These are phyloP conservation scores for Agrotis clavis DNA, from an alignment of 2,888 invertebrate species.

Conservation along the genomic window DNA sequence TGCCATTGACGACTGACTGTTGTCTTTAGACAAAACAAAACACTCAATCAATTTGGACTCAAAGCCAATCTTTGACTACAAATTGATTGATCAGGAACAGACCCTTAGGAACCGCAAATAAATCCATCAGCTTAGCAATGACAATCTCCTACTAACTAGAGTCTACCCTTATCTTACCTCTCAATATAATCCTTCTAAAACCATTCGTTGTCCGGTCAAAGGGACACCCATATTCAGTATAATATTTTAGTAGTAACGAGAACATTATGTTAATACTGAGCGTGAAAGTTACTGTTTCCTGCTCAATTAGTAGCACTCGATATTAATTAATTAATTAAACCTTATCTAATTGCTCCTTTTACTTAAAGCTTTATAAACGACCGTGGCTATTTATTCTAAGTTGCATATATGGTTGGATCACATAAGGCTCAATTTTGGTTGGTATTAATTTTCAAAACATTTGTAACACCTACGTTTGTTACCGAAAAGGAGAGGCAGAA, in stretches of 20 bases:
- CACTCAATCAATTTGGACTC: too few relatives aligned
- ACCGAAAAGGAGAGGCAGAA: constrained; percentile 17
- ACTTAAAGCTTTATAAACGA: constrained; percentile 21
- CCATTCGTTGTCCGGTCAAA: constrained; percentile 25
- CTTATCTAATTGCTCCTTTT: constrained; percentile 50
- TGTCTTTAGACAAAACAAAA: neutral
- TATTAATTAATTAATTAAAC: constrained; percentile 48
- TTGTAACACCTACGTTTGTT: constrained; percentile 36
- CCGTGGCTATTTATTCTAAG: constrained; percentile 7
- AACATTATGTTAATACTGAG: constrained; percentile 45
- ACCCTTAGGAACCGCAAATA: neutral
- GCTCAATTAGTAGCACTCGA: constrained; percentile 33
- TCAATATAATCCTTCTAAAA: neutral
- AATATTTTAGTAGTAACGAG: constrained; percentile 1
- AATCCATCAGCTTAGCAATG: neutral
- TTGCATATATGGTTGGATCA: constrained; percentile 19
- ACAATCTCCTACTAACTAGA: neutral
- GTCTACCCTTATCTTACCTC: neutral
- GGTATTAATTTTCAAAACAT: constrained; percentile 30
- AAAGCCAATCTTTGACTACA: neutral
- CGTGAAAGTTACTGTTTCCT: constrained; percentile 48
- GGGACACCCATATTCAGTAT: constrained; percentile 18
- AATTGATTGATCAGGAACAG: neutral
- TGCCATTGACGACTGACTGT: neutral
- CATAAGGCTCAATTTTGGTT: constrained; percentile 20